phyloP scores from a whole-genome alignment of 2,797 vertebrate species.

The Hoplostethus atlanticus region DNA sequence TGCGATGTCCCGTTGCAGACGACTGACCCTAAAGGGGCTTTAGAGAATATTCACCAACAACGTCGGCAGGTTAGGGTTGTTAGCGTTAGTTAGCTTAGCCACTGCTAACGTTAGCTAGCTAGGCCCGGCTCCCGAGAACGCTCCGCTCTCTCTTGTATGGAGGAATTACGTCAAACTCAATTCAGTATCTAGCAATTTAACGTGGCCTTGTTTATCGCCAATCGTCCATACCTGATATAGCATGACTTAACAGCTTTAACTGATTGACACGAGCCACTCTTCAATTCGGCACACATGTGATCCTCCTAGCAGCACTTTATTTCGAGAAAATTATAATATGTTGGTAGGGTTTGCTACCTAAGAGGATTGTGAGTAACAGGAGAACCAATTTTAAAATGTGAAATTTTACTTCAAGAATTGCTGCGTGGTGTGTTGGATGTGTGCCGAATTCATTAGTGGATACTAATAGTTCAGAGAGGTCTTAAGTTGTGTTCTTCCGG shows the following conservation, averaged over 20 bases:
- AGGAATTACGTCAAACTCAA: conserved; percentile 11
- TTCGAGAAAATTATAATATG: conserved; percentile 25
- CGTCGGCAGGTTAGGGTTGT: conserved; percentile 55
- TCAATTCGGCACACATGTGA: conserved; percentile 39
- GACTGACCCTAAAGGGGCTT: neutral
- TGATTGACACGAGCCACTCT: fast-evolving
- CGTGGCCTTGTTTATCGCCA: neutral
- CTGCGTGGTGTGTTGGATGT: fast-evolving
- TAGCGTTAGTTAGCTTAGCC: conserved; percentile 55
- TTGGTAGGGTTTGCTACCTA: neutral
- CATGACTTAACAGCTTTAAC: fast-evolving
- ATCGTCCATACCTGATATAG: fast-evolving
- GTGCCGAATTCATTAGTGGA: conserved; percentile 34
- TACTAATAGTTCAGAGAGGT: fast-evolving
- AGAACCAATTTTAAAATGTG: neutral
- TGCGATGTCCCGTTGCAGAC: neutral
- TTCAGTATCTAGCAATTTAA: conserved; percentile 10
- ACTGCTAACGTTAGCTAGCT: conserved; percentile 56
- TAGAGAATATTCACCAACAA: conserved; percentile 17
- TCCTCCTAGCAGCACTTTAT: fast-evolving
- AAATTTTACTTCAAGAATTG: fast-evolving
- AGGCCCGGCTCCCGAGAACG: conserved; percentile 56
- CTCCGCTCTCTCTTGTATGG: neutral
- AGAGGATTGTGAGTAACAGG: neutral
- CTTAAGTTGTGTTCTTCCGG: fast-evolving